These are phyloP conservation scores for Mus pahari DNA, from an alignment of 2,113 vertebrate genomes.

Conservation along the genomic window DNA sequence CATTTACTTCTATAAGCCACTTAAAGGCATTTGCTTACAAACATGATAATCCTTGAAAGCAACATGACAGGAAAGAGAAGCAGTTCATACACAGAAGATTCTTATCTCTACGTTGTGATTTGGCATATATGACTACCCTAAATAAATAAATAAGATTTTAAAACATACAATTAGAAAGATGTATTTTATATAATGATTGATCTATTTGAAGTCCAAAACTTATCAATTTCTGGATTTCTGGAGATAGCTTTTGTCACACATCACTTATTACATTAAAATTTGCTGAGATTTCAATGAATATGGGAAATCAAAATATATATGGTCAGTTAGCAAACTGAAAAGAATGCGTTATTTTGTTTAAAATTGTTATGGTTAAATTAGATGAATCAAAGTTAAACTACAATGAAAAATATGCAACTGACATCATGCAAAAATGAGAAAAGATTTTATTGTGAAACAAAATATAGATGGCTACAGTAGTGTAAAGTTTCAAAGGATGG, in stretches of 20 bases:
- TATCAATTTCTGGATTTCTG: not conserved
- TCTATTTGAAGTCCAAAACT: not conserved
- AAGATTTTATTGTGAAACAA: not conserved
- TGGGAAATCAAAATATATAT: not conserved
- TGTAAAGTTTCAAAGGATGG: not conserved
- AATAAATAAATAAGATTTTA: not conserved
- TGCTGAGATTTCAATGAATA: not conserved
- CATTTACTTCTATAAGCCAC: no score
- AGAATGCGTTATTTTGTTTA: not conserved
- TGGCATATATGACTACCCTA: no score
- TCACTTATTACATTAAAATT: not conserved
- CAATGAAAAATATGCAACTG: not conserved
- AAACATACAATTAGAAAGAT: not conserved
- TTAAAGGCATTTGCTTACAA: not conserved
- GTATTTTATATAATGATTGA: not conserved
- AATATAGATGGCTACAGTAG: not conserved
- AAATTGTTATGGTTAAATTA: not conserved
- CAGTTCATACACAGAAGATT: no score
- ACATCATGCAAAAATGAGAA: not conserved
- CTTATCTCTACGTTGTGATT: not conserved
- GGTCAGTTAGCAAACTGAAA: not conserved
- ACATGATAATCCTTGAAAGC: not conserved
- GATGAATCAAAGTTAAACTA: not conserved
- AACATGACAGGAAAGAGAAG: not conserved
- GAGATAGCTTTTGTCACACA: not conserved